phyloP scores from a whole-genome alignment of 37 sponge, comb jelly and placozoan genomes.

The Spongilla lacustris region DNA sequence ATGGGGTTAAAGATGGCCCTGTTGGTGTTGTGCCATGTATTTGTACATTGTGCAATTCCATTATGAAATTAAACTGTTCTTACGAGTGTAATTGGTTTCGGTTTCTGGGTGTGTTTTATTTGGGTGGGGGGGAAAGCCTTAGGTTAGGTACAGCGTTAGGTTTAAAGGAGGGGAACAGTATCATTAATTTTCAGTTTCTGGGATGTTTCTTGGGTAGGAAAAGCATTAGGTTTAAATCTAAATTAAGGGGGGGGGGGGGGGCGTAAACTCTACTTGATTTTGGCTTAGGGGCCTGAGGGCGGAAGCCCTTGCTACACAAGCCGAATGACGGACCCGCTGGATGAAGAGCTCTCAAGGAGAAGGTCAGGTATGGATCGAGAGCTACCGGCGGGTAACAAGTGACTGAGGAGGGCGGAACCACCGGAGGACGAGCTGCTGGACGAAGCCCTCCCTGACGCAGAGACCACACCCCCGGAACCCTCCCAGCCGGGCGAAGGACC shows the following conservation, averaged over 20 bases:
- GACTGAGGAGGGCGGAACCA: background rate
- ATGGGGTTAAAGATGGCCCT: background rate
- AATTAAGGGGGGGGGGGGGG: background rate
- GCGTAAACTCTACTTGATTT: no score
- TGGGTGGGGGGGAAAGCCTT: no score
- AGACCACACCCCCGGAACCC: background rate
- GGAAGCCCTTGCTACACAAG: no score
- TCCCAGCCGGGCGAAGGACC: background rate
- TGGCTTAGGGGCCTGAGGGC: no score
- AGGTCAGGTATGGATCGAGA: slow-evolving; percentile 1
- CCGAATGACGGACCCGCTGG: no score
- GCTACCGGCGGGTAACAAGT: no score
- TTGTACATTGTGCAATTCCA: background rate
- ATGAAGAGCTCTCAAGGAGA: background rate
- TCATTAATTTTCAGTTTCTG: no score
- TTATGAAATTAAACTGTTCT: background rate
- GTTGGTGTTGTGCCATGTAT: background rate
- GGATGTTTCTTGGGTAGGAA: no score
- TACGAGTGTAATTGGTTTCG: background rate
- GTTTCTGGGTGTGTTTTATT: no score
- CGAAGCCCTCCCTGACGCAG: background rate
- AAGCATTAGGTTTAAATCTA: no score
- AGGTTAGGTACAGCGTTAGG: no score
- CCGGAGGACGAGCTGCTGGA: background rate
- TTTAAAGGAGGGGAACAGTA: background rate